Evolutionary conservation across 1,140 invertebrate genomes (phyloP).

Genomic region (Tetramorium parvispinum): DNA sequence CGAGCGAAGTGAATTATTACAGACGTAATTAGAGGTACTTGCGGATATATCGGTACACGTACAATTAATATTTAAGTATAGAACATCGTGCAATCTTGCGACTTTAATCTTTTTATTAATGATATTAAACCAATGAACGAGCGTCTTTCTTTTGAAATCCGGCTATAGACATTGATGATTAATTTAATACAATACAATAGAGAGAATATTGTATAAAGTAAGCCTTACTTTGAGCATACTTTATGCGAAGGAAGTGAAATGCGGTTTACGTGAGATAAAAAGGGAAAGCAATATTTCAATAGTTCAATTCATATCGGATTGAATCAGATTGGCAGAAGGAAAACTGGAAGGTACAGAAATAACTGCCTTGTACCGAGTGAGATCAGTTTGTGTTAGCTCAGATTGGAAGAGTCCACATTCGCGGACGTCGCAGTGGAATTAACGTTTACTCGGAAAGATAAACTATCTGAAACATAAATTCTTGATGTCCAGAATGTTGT

Average conservation of each 20-base stretch:
- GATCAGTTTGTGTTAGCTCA: constrained; percentile 20
- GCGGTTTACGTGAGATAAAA: constrained; percentile 4
- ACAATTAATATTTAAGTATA: not conserved
- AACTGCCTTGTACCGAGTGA: not conserved
- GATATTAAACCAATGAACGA: not conserved
- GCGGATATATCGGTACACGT: not conserved
- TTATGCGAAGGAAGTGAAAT: not conserved
- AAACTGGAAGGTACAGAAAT: constrained; percentile 23
- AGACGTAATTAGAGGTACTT: constrained; percentile 3
- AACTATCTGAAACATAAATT: not conserved
- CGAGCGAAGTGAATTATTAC: constrained; percentile 9
- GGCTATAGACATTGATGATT: not conserved
- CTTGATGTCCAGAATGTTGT: not conserved
- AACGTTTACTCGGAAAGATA: not conserved
- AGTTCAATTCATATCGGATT: constrained; percentile 5
- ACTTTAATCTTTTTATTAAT: not conserved
- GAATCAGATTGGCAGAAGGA: constrained; percentile 1
- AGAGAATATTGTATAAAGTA: not conserved
- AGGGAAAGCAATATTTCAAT: constrained; percentile 1
- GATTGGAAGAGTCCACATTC: not conserved
- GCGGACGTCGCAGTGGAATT: not conserved
- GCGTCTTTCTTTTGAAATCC: not conserved
- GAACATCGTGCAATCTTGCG: not conserved
- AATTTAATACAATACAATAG: constrained; percentile 1
- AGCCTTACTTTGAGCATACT: not conserved